These are phyloP conservation scores for Acrocephalus scirpaceus DNA, from an alignment of 2,797 vertebrate genomes.

Conservation along the genomic window DNA sequence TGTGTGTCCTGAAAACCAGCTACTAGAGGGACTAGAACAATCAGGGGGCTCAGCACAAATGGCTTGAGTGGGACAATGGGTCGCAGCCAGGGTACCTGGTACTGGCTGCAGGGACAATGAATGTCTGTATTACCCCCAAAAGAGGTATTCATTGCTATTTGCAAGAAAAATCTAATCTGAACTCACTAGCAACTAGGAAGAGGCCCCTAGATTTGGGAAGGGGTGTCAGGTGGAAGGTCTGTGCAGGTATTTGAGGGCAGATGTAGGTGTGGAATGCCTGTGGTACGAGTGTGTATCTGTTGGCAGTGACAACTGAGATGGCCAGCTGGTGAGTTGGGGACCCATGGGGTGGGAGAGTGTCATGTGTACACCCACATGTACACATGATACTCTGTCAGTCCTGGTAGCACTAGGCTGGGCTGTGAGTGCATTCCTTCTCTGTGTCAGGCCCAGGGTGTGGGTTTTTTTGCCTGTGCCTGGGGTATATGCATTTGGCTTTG, in stretches of 20 bases:
- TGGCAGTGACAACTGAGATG: not conserved
- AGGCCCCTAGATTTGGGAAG: not conserved
- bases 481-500: not conserved
- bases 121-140: not conserved
- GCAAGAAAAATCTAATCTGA: not conserved
- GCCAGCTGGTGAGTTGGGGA: accelerated
- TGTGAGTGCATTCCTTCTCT: not conserved
- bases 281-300: not conserved
- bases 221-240: not conserved
- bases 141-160: not conserved
- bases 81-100: not conserved
- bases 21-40: not conserved
- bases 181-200: not conserved
- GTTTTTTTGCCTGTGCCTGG: accelerated
- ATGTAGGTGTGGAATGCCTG: not conserved
- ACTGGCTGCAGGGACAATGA: accelerated
- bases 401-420: not conserved
- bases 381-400: not conserved
- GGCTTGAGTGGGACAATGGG: not conserved
- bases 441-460: no score
- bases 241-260: not conserved
- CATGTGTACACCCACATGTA: no score
- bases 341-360: accelerated
- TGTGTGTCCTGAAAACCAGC: not conserved
- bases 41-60: accelerated